Evolutionary conservation across 1,140 invertebrate genomes (phyloP).

Genomic region (Zaprionus gabonicus): DNA sequence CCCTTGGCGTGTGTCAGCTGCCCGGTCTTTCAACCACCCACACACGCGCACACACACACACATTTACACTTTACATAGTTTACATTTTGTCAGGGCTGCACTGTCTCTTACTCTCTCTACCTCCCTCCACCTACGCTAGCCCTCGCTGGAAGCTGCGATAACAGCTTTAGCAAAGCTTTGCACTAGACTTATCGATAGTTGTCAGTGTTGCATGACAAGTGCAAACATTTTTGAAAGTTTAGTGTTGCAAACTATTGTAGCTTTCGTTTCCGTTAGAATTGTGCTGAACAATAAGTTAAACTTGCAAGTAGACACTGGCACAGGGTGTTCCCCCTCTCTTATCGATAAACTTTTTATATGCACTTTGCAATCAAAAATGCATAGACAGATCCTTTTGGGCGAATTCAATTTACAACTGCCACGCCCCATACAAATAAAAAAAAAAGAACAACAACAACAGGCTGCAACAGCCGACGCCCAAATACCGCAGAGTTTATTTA

Average conservation of each 20-base stretch:
- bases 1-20: constrained; percentile 43
- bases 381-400: constrained; percentile 13
- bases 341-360: constrained; percentile 4
- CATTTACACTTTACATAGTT: not conserved
- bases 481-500: constrained; percentile 25
- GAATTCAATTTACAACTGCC: constrained; percentile 25
- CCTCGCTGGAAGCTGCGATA: constrained; percentile 11
- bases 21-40: constrained; percentile 43
- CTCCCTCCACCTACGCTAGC: not conserved
- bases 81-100: constrained; percentile 22
- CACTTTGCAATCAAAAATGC: not conserved
- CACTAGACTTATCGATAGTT: constrained; percentile 21
- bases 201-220: not conserved
- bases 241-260: not conserved
- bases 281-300: too few relatives aligned
- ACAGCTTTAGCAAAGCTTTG: constrained; percentile 19
- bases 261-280: not conserved
- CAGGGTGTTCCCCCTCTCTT: not conserved
- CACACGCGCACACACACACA: constrained; percentile 10
- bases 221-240: not conserved
- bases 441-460: not conserved
- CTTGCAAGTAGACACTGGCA: too few relatives aligned
- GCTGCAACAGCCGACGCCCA: constrained; percentile 44
- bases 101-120: not conserved
- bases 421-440: constrained; percentile 6